Evolutionary conservation across 2,888 invertebrate species (phyloP).

Genomic region (Diaperis boleti): DNA sequence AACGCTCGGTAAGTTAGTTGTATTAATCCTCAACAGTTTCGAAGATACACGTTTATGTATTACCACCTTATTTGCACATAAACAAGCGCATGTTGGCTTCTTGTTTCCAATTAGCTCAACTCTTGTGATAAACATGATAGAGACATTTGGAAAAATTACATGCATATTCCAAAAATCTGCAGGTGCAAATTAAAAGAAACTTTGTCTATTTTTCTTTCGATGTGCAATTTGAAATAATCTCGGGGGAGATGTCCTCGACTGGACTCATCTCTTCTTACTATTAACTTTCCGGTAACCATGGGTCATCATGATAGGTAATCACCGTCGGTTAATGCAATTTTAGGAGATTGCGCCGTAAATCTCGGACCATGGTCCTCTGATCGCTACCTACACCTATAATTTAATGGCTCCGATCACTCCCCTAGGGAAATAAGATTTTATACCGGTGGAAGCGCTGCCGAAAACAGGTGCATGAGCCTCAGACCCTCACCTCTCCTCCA

Average conservation of each 20-base stretch:
- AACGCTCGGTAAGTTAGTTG: slow-evolving; percentile 87
- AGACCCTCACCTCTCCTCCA: slow-evolving; percentile 12
- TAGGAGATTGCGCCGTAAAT: slow-evolving; percentile 52
- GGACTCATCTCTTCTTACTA: slow-evolving; percentile 33
- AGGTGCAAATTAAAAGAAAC: slow-evolving; percentile 1
- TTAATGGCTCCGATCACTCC: slow-evolving; percentile 51
- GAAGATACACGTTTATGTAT: slow-evolving; percentile 46
- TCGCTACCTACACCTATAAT: slow-evolving; percentile 54
- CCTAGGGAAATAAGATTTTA: slow-evolving; percentile 49
- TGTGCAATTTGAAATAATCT: slow-evolving; percentile 22
- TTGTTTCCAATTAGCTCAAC: slow-evolving; percentile 10
- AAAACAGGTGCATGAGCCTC: slow-evolving; percentile 40
- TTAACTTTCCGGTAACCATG: slow-evolving; percentile 42
- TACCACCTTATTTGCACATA: slow-evolving; percentile 49
- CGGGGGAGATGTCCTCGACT: slow-evolving; percentile 17
- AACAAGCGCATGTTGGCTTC: slow-evolving; percentile 34
- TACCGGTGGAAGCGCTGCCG: slow-evolving; percentile 38
- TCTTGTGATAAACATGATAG: not conserved
- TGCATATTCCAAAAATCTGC: too few relatives aligned
- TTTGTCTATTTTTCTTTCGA: slow-evolving; percentile 1
- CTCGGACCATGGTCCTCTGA: slow-evolving; percentile 47
- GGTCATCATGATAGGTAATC: slow-evolving; percentile 48
- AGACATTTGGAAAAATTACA: too few relatives aligned
- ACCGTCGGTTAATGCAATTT: slow-evolving; percentile 54
- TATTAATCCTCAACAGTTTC: not conserved